phyloP scores from a whole-genome alignment of 2,888 invertebrate species.

The Aricia artaxerxes region DNA sequence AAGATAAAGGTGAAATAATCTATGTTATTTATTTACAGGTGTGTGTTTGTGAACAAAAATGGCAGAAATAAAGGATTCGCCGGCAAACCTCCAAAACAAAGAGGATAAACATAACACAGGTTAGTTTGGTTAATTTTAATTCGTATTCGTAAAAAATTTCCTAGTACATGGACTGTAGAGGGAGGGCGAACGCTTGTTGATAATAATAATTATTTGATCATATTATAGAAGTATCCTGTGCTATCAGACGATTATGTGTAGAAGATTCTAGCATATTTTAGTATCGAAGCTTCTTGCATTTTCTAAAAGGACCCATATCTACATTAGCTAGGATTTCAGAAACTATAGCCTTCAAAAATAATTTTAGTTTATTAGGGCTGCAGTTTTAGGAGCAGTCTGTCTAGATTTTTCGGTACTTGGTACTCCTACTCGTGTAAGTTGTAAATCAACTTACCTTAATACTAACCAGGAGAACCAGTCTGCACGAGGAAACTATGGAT shows the following conservation, averaged over 20 bases:
- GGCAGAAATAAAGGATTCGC: conserved; percentile 66
- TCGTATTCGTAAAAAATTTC: neutral
- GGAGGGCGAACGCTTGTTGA: neutral
- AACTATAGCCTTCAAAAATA: too few species aligned
- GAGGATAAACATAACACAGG: conserved; percentile 73
- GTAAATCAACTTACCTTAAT: neutral
- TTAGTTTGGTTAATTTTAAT: conserved; percentile 41
- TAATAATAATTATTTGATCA: neutral
- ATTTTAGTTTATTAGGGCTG: neutral
- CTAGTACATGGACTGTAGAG: neutral
- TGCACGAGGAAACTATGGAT: neutral
- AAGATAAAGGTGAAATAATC: neutral
- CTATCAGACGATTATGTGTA: too few species aligned
- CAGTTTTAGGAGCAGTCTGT: neutral
- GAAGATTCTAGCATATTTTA: neutral
- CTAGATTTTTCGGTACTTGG: neutral
- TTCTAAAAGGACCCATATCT: neutral
- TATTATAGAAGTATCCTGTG: too few species aligned
- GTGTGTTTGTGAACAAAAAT: conserved; percentile 45
- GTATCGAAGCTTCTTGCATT: neutral
- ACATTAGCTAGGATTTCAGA: too few species aligned
- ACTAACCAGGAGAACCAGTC: neutral
- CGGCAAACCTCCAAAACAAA: conserved; percentile 51
- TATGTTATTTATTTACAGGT: conserved; percentile 40
- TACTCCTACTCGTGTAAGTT: neutral